Evolutionary conservation across 2,113 vertebrate species (phyloP).

Genomic region (Amblyornis subalaris): DNA sequence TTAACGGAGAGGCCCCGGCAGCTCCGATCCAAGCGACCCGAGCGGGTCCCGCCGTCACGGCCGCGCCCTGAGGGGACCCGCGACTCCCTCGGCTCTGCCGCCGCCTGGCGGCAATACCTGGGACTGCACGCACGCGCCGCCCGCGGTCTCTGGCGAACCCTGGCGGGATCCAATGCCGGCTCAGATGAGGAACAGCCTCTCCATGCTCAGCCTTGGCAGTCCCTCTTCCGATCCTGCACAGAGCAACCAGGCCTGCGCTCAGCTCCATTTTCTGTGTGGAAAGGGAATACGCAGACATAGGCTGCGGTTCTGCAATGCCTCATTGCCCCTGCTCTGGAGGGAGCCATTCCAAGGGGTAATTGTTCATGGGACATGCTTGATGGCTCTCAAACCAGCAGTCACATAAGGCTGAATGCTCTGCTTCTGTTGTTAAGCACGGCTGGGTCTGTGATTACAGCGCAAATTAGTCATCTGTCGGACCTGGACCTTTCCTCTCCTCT

Average conservation of each 20-base stretch:
- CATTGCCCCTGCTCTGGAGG: not conserved
- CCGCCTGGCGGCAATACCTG: not conserved
- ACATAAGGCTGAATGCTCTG: not conserved
- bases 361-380: not conserved
- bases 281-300: fast-evolving
- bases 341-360: not conserved
- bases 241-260: fast-evolving
- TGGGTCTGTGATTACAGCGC: not conserved
- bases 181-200: not conserved
- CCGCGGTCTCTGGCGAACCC: not conserved
- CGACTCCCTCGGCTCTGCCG: not conserved
- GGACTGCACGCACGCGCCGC: not conserved
- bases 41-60: not conserved
- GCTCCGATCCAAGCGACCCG: fast-evolving
- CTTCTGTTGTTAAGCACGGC: not conserved
- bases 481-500: not conserved
- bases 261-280: fast-evolving
- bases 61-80: not conserved
- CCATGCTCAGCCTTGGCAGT: not conserved
- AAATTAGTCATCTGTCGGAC: not conserved
- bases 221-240: fast-evolving
- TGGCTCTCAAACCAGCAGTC: not conserved
- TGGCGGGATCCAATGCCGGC: not conserved
- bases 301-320: fast-evolving
- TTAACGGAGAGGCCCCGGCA: not conserved